Evolutionary conservation across 35 echinoderm and acorn worm genomes (phyloP).

Genomic region (Apostichopus parvimensis): DNA sequence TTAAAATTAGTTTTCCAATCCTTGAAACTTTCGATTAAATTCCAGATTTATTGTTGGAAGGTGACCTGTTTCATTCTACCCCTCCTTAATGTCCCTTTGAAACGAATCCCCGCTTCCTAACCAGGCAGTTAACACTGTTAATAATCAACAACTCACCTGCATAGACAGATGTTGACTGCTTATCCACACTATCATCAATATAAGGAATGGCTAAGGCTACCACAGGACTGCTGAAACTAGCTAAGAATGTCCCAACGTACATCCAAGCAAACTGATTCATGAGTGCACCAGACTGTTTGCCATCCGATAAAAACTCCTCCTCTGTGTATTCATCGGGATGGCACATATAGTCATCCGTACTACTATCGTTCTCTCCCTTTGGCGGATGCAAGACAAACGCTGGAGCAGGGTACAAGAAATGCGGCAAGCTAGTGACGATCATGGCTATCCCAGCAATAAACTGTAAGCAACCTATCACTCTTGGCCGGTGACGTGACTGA

Average conservation of each 20-base stretch:
- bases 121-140: too few species aligned
- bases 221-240: slow-evolving; percentile 58
- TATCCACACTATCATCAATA: slow-evolving; percentile 76
- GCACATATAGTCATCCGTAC: not conserved
- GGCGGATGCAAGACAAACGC: slow-evolving; percentile 18
- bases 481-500: slow-evolving; percentile 54
- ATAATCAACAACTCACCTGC: slow-evolving; percentile 51
- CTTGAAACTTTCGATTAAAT: not conserved
- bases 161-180: slow-evolving; percentile 71
- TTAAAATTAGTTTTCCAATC: too few species aligned
- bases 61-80: not conserved
- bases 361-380: not conserved
- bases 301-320: slow-evolving; percentile 1
- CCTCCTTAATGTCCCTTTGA: too few species aligned
- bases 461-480: slow-evolving; percentile 23
- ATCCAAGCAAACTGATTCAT: slow-evolving; percentile 65
- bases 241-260: slow-evolving; percentile 53
- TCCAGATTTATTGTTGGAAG: not conserved
- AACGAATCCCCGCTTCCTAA: too few species aligned
- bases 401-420: slow-evolving; percentile 52
- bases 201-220: slow-evolving; percentile 77
- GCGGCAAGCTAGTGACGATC: slow-evolving; percentile 24
- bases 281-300: slow-evolving; percentile 32
- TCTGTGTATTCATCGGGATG: slow-evolving; percentile 5
- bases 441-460: slow-evolving; percentile 12